Evolutionary conservation across 2,113 vertebrate species (phyloP).

Genomic region (Anhinga anhinga): DNA sequence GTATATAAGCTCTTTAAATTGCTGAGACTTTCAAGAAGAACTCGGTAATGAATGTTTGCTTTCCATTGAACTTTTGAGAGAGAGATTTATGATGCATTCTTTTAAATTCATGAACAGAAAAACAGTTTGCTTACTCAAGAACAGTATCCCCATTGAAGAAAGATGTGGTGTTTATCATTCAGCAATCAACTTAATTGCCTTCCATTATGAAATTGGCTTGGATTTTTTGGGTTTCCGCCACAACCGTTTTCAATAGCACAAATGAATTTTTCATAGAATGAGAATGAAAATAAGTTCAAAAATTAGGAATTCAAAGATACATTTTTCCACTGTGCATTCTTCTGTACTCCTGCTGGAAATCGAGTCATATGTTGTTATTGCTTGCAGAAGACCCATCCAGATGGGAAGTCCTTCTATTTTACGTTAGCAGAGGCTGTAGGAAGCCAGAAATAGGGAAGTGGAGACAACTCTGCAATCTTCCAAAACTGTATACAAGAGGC

Average conservation of each 20-base stretch:
- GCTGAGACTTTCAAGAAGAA: constrained; percentile 13
- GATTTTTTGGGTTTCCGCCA: constrained; percentile 53
- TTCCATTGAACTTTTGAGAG: constrained; percentile 23
- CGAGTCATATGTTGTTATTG: not conserved
- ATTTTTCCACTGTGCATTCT: constrained; percentile 20
- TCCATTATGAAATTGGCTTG: constrained; percentile 62
- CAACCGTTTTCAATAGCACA: constrained; percentile 44
- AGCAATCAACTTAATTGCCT: constrained; percentile 61
- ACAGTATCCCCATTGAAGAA: constrained; percentile 45
- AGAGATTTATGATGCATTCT: not conserved
- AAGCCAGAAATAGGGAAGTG: not conserved
- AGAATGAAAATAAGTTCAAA: constrained; percentile 26
- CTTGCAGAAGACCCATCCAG: constrained; percentile 10
- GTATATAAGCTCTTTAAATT: not conserved
- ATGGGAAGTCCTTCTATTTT: constrained; percentile 28
- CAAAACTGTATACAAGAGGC: not conserved
- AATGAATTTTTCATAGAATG: constrained; percentile 59
- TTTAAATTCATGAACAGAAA: constrained; percentile 28
- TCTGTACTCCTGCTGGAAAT: not conserved
- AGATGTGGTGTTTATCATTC: constrained; percentile 53
- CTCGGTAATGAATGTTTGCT: not conserved
- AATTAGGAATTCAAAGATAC: not conserved
- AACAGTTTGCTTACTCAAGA: constrained; percentile 41
- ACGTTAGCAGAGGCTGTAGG: not conserved
- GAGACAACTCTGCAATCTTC: not conserved